Conservation (phyloP, 2,797 vertebrate genomes). For the Lepilemur septentrionalis region DNA sequence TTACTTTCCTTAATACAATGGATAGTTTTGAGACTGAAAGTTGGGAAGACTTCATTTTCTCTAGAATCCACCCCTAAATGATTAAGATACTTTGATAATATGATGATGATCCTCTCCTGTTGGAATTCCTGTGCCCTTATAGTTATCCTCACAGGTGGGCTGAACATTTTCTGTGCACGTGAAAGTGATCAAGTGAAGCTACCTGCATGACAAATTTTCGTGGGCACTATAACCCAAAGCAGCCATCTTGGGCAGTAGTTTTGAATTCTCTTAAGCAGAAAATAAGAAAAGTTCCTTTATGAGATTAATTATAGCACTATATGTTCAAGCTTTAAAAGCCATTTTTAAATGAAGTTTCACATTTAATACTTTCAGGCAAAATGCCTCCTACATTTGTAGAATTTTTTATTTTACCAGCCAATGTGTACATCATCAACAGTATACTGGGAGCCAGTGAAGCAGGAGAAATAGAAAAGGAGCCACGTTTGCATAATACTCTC, state of each 20-base stretch:
- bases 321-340: background rate
- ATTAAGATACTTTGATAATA: background rate
- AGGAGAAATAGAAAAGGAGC: background rate
- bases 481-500: background rate
- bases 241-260: background rate
- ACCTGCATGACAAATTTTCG: background rate
- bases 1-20: background rate
- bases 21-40: background rate
- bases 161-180: background rate
- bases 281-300: background rate
- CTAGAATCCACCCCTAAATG: background rate
- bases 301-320: background rate
- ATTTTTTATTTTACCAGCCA: background rate
- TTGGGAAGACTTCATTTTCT: background rate
- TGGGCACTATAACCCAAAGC: background rate
- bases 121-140: background rate
- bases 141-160: background rate
- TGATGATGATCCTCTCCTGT: background rate
- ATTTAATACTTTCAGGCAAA: background rate
- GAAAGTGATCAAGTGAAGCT: background rate
- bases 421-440: fast-evolving
- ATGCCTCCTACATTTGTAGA: background rate
- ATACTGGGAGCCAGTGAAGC: background rate
- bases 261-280: background rate
- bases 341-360: background rate